These are phyloP conservation scores for Buceros bicornis DNA, from an alignment of 2,797 vertebrate species.

Conservation along the genomic window DNA sequence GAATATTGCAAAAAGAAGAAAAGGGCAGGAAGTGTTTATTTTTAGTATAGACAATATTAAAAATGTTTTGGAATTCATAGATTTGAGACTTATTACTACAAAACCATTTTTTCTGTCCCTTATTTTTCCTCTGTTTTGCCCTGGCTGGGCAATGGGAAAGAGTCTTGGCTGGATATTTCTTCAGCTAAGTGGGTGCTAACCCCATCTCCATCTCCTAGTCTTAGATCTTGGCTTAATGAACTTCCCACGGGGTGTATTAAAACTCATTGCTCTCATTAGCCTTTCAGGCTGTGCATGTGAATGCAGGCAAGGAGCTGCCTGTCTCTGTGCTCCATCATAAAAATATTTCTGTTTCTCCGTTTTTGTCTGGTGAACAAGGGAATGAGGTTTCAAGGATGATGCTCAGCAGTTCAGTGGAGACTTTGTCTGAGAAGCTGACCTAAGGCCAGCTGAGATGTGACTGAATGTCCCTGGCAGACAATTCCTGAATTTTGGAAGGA, in stretches of 20 bases:
- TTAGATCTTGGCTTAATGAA: background rate
- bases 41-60: background rate
- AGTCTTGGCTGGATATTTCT: background rate
- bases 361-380: background rate
- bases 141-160: background rate
- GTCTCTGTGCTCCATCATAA: background rate
- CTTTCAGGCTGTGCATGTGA: accelerated
- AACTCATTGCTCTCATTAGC: background rate
- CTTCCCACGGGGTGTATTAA: background rate
- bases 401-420: background rate
- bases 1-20: background rate
- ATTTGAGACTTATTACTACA: background rate
- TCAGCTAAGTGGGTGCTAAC: background rate
- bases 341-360: background rate
- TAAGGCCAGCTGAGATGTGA: background rate
- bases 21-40: background rate
- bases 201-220: background rate
- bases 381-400: background rate
- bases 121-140: background rate
- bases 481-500: background rate
- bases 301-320: background rate
- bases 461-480: background rate
- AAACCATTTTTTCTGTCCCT: accelerated
- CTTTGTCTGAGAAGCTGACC: background rate
- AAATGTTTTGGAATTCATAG: background rate